Conservation (phyloP, 2,113 vertebrate species). For the Halcyon senegalensis region DNA sequence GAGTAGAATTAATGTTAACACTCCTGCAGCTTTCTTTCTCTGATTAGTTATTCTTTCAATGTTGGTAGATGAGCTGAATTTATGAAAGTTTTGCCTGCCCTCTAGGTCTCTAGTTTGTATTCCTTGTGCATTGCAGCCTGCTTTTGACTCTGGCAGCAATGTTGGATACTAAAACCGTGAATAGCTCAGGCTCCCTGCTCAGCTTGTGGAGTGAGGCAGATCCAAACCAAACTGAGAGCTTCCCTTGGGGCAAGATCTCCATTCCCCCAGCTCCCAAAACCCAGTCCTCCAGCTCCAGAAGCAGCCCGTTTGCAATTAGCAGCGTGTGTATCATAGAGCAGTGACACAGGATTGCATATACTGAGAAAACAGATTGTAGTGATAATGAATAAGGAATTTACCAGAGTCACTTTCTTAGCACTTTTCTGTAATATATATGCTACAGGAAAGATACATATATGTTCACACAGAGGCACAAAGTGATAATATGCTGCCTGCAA, state of each 20-base stretch:
- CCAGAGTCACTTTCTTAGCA: background rate
- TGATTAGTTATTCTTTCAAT: conserved; percentile 70
- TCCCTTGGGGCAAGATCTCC: background rate
- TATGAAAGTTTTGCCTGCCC: conserved; percentile 59
- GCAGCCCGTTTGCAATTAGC: background rate
- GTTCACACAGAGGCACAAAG: background rate
- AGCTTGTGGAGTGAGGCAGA: background rate
- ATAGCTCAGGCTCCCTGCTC: background rate
- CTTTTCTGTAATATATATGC: fast-evolving
- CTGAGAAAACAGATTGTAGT: background rate
- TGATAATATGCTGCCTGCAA: background rate
- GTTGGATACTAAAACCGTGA: background rate
- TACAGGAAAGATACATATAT: background rate
- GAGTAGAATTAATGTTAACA: conserved; percentile 72
- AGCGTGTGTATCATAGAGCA: background rate
- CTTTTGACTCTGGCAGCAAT: conserved; percentile 27
- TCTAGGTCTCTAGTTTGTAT: conserved; percentile 59
- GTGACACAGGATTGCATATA: background rate
- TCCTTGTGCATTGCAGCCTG: conserved; percentile 33
- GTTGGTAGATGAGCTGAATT: conserved; percentile 66
- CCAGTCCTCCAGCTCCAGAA: background rate
- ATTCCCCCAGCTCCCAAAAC: background rate
- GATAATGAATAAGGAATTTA: background rate
- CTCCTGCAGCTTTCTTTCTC: conserved; percentile 46
- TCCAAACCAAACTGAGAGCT: background rate